These are phyloP conservation scores for Paralvinella palmiformis DNA, from an alignment of 1,140 invertebrate genomes.

Conservation along the genomic window DNA sequence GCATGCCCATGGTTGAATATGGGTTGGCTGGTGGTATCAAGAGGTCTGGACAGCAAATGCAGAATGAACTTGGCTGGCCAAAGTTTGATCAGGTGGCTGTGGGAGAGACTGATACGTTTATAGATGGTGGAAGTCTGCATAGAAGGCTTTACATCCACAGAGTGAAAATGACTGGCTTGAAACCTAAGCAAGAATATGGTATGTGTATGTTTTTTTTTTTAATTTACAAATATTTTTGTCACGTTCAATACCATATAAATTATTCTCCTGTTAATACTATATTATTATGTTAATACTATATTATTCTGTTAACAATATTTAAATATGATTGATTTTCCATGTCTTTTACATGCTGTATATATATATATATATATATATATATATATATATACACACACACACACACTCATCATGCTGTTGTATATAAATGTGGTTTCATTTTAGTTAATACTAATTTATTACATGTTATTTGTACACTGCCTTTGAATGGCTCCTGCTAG, in stretches of 20 bases:
- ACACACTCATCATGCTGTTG: too few species aligned
- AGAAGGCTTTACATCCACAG: conserved; percentile 74
- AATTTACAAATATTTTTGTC: too few species aligned
- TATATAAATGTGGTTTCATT: not conserved
- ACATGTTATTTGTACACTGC: too few species aligned
- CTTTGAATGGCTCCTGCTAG: too few species aligned
- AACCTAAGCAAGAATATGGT: conserved; percentile 61
- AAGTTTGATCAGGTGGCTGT: conserved; percentile 50
- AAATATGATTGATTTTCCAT: too few species aligned
- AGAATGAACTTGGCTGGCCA: too few species aligned
- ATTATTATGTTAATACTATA: too few species aligned
- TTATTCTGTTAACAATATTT: too few species aligned
- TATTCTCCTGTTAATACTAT: too few species aligned
- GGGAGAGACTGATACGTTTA: conserved; percentile 64
- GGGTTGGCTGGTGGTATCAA: too few species aligned
- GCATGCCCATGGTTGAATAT: conserved; percentile 69
- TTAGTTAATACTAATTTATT: not conserved
- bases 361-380: conserved; percentile 12
- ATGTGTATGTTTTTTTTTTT: conserved; percentile 37
- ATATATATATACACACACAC: conserved; percentile 12
- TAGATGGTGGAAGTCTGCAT: conserved; percentile 68
- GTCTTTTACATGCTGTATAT: not conserved
- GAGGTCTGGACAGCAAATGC: too few species aligned
- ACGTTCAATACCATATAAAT: too few species aligned
- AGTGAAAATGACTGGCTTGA: conserved; percentile 58